Conservation (phyloP, 2,797 vertebrate species). For the Apogon talboti region DNA sequence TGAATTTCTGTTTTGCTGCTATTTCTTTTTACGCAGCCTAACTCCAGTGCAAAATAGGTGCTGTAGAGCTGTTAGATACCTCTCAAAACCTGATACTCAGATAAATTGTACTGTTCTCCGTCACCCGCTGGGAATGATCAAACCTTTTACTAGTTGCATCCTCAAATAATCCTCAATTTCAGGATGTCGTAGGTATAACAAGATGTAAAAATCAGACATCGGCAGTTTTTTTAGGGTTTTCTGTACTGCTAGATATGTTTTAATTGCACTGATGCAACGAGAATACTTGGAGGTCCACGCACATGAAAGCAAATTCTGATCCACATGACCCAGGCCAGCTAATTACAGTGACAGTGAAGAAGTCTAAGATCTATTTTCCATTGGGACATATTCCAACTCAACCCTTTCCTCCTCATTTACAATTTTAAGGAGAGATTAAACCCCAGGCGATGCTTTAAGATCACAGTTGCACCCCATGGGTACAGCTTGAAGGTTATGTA, state of each 20-base stretch:
- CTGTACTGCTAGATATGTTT: neutral
- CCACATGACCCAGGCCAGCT: conserved; percentile 16
- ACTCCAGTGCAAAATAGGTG: conserved; percentile 39
- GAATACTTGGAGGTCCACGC: neutral
- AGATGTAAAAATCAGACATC: neutral
- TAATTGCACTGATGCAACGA: conserved; percentile 8
- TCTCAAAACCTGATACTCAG: conserved; percentile 47
- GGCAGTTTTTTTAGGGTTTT: conserved; percentile 7
- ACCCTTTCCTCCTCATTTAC: conserved; percentile 34
- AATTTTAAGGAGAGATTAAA: conserved; percentile 36
- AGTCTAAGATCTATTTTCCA: conserved; percentile 13
- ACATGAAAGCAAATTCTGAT: conserved; percentile 15
- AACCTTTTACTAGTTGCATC: conserved; percentile 22
- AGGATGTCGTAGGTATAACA: neutral
- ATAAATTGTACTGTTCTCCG: conserved; percentile 34
- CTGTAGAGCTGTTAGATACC: conserved; percentile 47
- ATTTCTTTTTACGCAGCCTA: conserved; percentile 48
- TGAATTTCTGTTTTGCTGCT: conserved; percentile 38
- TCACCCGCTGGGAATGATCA: conserved; percentile 27
- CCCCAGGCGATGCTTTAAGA: conserved; percentile 27
- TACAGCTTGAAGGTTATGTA: conserved; percentile 52
- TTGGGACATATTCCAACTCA: conserved; percentile 3
- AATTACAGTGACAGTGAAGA: conserved; percentile 13
- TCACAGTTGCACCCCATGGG: conserved; percentile 38
- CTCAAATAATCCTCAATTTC: conserved; percentile 11